These are phyloP conservation scores for Naso thynnoides DNA, from an alignment of 2,797 vertebrate genomes.

Conservation along the genomic window DNA sequence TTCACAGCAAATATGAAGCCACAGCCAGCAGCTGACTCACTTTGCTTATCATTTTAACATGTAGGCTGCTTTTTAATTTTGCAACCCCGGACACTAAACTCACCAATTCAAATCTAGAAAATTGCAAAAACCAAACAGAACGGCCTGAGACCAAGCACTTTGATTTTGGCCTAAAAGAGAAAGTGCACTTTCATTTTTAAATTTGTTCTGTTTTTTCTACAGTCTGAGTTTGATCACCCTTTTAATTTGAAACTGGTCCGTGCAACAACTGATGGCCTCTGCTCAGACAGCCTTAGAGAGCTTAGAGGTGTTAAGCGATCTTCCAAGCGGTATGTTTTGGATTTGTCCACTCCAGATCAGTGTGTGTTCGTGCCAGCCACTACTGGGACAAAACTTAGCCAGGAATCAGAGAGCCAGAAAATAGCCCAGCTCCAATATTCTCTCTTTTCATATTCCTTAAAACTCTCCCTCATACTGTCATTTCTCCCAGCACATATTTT, in stretches of 20 bases:
- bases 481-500: constrained; percentile 10
- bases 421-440: constrained; percentile 15
- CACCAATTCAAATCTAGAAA: background rate
- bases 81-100: background rate
- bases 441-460: background rate
- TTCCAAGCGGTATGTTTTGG: constrained; percentile 18
- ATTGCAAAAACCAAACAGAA: background rate
- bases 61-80: background rate
- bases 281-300: constrained; percentile 13
- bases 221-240: background rate
- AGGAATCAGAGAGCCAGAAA: constrained; percentile 37
- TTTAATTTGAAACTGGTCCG: constrained; percentile 16
- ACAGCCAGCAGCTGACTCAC: background rate
- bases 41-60: background rate
- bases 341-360: constrained; percentile 35
- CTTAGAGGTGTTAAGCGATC: constrained; percentile 12
- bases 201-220: background rate
- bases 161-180: background rate
- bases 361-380: constrained; percentile 26
- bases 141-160: background rate
- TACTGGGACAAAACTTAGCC: constrained; percentile 32
- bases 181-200: background rate
- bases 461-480: background rate
- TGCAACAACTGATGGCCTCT: constrained; percentile 1
- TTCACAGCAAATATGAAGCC: background rate